Evolutionary conservation across 2,113 vertebrate species (phyloP), one percentile per base, ranked within the genome.

Genomic region (Etia nguti): DNA sequence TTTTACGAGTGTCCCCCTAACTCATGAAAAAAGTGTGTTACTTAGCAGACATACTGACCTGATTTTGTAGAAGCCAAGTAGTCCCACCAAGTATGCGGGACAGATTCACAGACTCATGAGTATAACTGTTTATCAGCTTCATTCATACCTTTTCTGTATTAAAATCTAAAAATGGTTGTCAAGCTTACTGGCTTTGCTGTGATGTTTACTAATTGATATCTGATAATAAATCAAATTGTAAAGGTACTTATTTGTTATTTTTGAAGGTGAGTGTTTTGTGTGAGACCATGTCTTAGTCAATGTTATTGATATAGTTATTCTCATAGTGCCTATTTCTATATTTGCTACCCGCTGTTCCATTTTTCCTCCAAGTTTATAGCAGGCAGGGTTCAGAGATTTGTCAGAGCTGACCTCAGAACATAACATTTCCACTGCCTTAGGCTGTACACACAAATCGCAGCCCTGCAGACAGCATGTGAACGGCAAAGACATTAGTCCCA

Each of bases 371-470:
- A 83, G 56, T 92, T 82, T 91, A 85, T 38, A 84, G 3, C 50
- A 70, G 86, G 70, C 82, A 41, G 62, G 81, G 59, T 56, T 90
- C 57, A 83, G 82, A 90, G 86, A 92, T 94, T 93, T 86, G 86
- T 94, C 91, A 93, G 83, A 86, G 82, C 81, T 92, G 95, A 95
- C 93, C 93, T 89, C 85, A 81, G 86, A 88, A 86, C 68, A 90
- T 82, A 89, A 89, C 91, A 86, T 92, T 93, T 94, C 81, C 90
- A 82, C 50, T 3, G 82, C 93, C 91, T 56, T 10, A 22, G 90
- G 94, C 93, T 90, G 86, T 86, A 89, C 65, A 88, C 86, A 83
- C 83, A 89, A 88, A 88, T 60, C 65, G 82, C 75, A 89, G 80
- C 50, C 90, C 87, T 31, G 83, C 86, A 91, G 87, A 94, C 90